These are phyloP conservation scores for Caenorhabditis inopinata DNA, from an alignment of 1,140 invertebrate genomes.

Conservation along the genomic window DNA sequence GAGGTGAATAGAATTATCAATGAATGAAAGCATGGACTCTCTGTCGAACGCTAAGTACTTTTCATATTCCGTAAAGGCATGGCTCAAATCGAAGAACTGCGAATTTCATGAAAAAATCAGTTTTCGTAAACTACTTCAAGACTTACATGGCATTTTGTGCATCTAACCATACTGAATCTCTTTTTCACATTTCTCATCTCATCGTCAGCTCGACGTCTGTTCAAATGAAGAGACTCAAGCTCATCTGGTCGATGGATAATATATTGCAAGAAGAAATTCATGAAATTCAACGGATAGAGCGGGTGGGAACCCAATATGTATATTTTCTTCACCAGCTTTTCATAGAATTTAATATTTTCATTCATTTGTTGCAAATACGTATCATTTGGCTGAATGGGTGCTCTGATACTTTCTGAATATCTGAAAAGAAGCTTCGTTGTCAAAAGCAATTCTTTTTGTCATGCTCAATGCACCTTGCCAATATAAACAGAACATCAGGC, in stretches of 20 bases:
- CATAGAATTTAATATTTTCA: background rate
- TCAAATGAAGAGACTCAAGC: background rate
- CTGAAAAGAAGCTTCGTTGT: background rate
- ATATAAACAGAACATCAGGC: constrained; percentile 26
- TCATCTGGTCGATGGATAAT: background rate
- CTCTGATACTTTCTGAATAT: background rate
- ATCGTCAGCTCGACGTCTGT: background rate
- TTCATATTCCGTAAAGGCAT: background rate
- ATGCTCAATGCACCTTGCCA: background rate
- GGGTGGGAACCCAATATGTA: background rate
- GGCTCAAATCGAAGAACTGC: background rate
- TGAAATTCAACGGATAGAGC: background rate
- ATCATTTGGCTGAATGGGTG: background rate
- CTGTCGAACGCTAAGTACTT: background rate
- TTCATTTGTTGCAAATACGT: background rate
- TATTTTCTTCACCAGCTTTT: background rate
- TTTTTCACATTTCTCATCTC: background rate
- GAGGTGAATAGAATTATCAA: background rate
- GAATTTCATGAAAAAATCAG: background rate
- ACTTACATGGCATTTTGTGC: background rate
- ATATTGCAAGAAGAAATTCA: background rate
- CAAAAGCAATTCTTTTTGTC: too few species aligned
- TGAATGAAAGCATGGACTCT: background rate
- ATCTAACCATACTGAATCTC: background rate
- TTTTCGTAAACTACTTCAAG: background rate